These are phyloP conservation scores for Aphelocoma coerulescens DNA, from an alignment of 2,113 vertebrate species.

Conservation along the genomic window DNA sequence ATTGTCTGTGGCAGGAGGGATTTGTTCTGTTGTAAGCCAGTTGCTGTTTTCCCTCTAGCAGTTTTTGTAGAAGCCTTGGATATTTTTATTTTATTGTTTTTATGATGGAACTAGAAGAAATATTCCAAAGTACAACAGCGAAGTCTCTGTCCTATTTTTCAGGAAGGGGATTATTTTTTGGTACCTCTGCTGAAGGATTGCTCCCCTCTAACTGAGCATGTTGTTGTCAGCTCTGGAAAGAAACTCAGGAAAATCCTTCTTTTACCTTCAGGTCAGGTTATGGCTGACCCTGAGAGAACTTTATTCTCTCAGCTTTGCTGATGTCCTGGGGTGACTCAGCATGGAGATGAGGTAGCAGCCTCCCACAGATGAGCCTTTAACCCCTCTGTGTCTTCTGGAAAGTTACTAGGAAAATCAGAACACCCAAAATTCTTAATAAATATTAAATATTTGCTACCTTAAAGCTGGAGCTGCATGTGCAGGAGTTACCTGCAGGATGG, in stretches of 20 bases:
- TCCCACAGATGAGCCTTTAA: neutral
- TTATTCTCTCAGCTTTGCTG: neutral
- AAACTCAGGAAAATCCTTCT: neutral
- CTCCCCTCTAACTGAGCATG: neutral
- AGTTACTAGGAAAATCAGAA: neutral
- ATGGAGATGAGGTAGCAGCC: neutral
- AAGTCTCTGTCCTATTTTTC: neutral
- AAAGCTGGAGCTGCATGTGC: neutral
- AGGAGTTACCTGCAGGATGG: neutral
- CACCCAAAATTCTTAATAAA: neutral
- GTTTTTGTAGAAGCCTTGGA: neutral
- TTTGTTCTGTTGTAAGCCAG: conserved; percentile 16
- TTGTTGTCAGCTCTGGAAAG: neutral
- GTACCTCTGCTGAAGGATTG: neutral
- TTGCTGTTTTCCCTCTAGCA: neutral
- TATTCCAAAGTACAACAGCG: neutral
- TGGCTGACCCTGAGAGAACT: neutral
- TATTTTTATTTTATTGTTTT: neutral
- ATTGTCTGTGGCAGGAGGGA: neutral
- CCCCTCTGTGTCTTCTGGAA: neutral
- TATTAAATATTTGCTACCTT: neutral
- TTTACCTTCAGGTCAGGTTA: neutral
- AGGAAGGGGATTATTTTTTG: neutral
- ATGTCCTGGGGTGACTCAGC: neutral
- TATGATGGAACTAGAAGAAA: neutral